Conservation (phyloP, 2,113 vertebrate species). For the Bothrops jararaca region DNA sequence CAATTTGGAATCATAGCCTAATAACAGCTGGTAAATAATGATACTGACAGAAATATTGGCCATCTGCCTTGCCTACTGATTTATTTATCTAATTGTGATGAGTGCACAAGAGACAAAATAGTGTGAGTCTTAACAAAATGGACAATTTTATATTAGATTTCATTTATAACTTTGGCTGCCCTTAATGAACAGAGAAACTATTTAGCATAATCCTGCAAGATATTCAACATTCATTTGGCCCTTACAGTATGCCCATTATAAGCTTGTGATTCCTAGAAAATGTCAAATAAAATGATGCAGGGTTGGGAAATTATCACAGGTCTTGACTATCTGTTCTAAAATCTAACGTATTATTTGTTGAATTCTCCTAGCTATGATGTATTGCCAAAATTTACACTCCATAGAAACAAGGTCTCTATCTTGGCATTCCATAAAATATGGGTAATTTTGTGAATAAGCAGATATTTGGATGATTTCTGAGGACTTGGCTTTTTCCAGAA, state of each 20-base stretch:
- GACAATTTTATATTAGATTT: background rate
- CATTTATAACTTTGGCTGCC: background rate
- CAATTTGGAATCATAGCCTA: background rate
- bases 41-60: background rate
- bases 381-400: slow-evolving; percentile 31
- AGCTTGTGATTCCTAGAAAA: background rate
- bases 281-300: background rate
- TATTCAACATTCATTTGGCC: background rate
- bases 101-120: background rate
- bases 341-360: background rate
- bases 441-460: slow-evolving; percentile 22
- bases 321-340: background rate
- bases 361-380: slow-evolving; percentile 1
- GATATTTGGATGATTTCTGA: slow-evolving; percentile 31
- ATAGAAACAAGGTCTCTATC: background rate
- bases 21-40: background rate
- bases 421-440: background rate
- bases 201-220: background rate
- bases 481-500: slow-evolving; percentile 62
- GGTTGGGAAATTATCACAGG: background rate
- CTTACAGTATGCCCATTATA: background rate
- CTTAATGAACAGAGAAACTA: background rate
- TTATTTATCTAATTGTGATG: background rate
- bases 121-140: background rate
- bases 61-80: background rate